Percentiles rank a stretch among this genome's conserved stretches.
These are phyloP conservation scores for Regulus satrapa DNA, from an alignment of 2,113 vertebrate species.

Conservation along the genomic window DNA sequence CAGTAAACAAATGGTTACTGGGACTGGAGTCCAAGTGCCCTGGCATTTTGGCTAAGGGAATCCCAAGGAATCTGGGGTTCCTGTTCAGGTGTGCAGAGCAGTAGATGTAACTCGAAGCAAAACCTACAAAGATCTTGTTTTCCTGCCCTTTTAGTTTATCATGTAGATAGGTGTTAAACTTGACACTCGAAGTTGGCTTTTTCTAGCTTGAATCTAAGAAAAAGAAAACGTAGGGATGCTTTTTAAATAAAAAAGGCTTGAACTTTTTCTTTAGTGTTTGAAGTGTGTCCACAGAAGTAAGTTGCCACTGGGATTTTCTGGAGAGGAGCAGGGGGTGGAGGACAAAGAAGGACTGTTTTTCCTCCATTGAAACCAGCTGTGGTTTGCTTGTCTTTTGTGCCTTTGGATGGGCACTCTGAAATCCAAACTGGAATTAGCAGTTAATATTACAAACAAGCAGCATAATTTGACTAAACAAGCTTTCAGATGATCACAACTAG, in stretches of 20 bases:
- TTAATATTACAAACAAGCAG: conserved; percentile 5
- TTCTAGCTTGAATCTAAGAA: background rate
- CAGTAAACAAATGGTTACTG: background rate
- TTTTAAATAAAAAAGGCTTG: background rate
- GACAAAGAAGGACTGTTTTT: background rate
- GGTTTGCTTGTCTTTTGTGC: background rate
- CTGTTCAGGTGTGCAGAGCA: background rate
- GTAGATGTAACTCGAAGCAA: background rate
- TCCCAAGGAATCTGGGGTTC: background rate
- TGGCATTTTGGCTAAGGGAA: background rate
- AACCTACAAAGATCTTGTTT: background rate
- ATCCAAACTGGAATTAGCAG: conserved; percentile 42
- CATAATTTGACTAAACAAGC: conserved; percentile 33
- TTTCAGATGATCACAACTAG: background rate
- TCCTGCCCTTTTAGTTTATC: background rate
- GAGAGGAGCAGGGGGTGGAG: background rate
- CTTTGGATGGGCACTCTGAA: conserved; percentile 30
- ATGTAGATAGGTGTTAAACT: background rate
- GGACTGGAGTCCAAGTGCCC: background rate
- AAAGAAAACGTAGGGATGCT: background rate
- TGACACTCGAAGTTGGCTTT: background rate
- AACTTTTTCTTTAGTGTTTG: background rate
- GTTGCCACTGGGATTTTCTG: background rate
- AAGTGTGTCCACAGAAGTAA: background rate
- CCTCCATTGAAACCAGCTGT: conserved; percentile 31